Percentiles rank a stretch among this genome's conserved stretches.
These are phyloP conservation scores for Globicephala melas DNA, from an alignment of 2,113 vertebrate species.

Conservation along the genomic window DNA sequence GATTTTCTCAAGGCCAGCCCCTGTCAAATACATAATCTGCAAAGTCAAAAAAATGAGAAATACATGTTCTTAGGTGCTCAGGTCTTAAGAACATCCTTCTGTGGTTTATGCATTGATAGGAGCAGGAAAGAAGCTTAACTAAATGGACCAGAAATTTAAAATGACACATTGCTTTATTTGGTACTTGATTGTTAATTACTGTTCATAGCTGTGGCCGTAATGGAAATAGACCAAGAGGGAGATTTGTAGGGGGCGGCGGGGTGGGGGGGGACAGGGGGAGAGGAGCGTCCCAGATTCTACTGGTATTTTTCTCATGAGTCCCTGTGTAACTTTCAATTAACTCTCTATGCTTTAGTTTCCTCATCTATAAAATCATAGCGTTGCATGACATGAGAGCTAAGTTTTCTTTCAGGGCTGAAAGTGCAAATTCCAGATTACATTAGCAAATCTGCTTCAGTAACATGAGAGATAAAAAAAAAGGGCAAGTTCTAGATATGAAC, in stretches of 20 bases:
- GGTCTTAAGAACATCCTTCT: neutral
- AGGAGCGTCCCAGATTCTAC: neutral
- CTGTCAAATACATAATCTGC: conserved; percentile 9
- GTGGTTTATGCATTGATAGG: neutral
- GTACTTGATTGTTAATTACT: neutral
- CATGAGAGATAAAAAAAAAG: neutral
- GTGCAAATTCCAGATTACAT: conserved; percentile 43
- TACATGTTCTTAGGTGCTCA: neutral
- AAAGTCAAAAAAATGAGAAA: conserved; percentile 23
- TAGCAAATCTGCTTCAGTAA: conserved; percentile 5
- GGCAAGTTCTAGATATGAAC: conserved; percentile 34
- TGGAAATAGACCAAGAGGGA: neutral
- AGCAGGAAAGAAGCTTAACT: neutral
- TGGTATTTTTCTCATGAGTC: neutral
- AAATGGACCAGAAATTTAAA: neutral
- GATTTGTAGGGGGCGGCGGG: neutral
- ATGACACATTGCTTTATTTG: neutral
- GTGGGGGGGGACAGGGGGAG: too few species aligned
- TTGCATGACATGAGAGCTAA: neutral
- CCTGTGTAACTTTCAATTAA: neutral
- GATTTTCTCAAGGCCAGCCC: neutral
- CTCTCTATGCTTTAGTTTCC: neutral
- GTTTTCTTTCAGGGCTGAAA: neutral
- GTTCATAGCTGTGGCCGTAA: neutral
- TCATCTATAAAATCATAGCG: neutral